These are phyloP conservation scores for Falco peregrinus DNA, from an alignment of 2,797 vertebrate species.

Conservation along the genomic window DNA sequence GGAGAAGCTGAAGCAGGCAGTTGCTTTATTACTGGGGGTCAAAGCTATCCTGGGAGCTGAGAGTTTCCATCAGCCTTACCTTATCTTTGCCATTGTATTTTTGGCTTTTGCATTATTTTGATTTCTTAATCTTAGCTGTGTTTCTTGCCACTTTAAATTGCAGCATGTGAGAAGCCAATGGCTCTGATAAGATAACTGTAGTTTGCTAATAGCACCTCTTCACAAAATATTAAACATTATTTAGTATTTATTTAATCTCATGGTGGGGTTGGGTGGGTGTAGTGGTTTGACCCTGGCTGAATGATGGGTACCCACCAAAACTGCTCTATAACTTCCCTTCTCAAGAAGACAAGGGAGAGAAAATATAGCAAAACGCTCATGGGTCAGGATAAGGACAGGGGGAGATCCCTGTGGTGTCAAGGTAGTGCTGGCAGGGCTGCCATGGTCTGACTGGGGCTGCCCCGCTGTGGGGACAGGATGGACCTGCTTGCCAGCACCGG, in stretches of 20 bases:
- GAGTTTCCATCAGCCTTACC: background rate
- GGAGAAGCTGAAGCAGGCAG: background rate
- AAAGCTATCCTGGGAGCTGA: background rate
- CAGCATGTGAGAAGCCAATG: background rate
- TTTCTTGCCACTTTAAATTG: background rate
- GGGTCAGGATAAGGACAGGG: no score
- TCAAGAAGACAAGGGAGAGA: no score
- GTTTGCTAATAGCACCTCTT: background rate
- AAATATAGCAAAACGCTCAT: no score
- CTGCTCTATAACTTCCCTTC: no score
- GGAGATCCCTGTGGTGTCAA: background rate
- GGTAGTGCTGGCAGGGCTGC: background rate
- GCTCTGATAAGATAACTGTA: background rate
- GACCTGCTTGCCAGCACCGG: background rate
- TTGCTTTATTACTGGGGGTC: background rate
- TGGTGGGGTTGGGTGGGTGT: background rate
- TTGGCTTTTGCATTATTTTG: background rate
- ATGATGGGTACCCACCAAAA: no score
- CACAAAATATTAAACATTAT: background rate
- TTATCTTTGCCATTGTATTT: background rate
- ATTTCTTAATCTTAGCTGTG: background rate
- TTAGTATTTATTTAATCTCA: background rate
- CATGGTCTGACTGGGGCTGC: background rate
- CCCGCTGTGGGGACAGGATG: rapidly evolving
- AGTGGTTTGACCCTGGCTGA: no score